Evolutionary conservation across 1,140 invertebrate genomes (phyloP), one percentile per base, ranked within the genome.

Genomic region (Zaprionus ornatus): DNA sequence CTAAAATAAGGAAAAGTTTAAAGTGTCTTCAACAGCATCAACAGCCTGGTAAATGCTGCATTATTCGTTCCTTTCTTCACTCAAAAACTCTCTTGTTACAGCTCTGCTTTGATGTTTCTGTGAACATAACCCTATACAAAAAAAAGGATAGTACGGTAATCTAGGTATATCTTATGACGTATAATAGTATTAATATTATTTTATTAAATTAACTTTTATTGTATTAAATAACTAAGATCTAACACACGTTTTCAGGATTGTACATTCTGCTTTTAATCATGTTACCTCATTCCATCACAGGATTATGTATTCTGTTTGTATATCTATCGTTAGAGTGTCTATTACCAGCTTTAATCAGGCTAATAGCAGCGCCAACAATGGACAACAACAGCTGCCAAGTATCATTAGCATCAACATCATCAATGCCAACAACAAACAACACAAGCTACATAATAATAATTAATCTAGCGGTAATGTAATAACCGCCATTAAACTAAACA

Each of bases 401-500:
- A 64, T 60, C 74, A 64, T 79, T 65, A 70, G 37, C 73, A 59
- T 69, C 63, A 60, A 40, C 52, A 68, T 42, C 50, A 45, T 45
- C 40, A 45, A 45, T 45, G n/a, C n/a, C 40, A 70, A 66, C 60
- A 62, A 35, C 19, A 66, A 48, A n/a, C 29, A 64, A 45, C 23
- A 62, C 48, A 60, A 74, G 10, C n/a, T 45, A 17, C 40, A 45
- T 15, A 66, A 52, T 55, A 55, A 63, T 80, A 86, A 87, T 87
- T 87, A 88, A 87, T 87, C 84, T 59, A 63, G 69, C 54, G 67
- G 69, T 66, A 72, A 86, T 88, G 82, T 83, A 88, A 87, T 87
- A 87, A 83, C 83, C 84, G 69, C 63, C 83, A 87, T 87, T 87
- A 83, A 88, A 77, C 83, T 87, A 83, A 87, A 70, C 84, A 87